These are phyloP conservation scores for Microctenopoma steveboyesi DNA, from an alignment of 2,797 vertebrate species.

Conservation along the genomic window DNA sequence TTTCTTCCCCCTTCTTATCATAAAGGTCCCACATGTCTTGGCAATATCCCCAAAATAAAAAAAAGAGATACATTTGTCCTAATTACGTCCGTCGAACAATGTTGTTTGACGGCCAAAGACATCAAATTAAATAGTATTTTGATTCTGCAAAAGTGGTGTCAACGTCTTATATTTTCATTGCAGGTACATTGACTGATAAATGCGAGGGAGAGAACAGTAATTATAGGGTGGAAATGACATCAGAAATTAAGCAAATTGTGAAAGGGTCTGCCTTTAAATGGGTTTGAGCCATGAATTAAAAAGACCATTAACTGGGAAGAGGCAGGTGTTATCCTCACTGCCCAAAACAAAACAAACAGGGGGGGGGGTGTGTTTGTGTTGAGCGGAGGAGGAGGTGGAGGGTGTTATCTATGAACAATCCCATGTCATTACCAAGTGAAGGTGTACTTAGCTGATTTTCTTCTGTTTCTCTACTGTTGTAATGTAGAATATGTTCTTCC, in stretches of 20 bases:
- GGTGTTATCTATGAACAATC: slow-evolving; percentile 74
- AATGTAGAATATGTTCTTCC: slow-evolving; percentile 62
- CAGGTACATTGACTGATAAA: slow-evolving; percentile 87
- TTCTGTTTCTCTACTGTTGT: slow-evolving; percentile 44
- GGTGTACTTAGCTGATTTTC: slow-evolving; percentile 69
- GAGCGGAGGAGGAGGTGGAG: slow-evolving; percentile 48
- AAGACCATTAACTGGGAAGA: slow-evolving; percentile 84
- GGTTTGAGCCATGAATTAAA: slow-evolving; percentile 87
- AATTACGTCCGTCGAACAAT: slow-evolving; percentile 87
- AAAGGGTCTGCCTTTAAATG: slow-evolving; percentile 86
- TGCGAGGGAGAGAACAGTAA: slow-evolving; percentile 83
- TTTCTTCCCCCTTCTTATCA: slow-evolving; percentile 85
- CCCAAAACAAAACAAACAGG: slow-evolving; percentile 80
- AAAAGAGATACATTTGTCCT: slow-evolving; percentile 86
- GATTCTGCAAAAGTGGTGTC: slow-evolving; percentile 86
- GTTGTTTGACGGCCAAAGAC: slow-evolving; percentile 86
- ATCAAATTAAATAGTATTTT: slow-evolving; percentile 89
- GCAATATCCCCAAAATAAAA: slow-evolving; percentile 86
- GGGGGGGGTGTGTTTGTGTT: slow-evolving; percentile 29
- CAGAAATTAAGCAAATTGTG: slow-evolving; percentile 89
- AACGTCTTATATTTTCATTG: slow-evolving; percentile 86
- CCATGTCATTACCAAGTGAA: slow-evolving; percentile 70
- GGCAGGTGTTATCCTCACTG: slow-evolving; percentile 82
- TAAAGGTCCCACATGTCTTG: slow-evolving; percentile 89
- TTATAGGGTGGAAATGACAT: slow-evolving; percentile 86